Conservation (phyloP, 2,797 vertebrate species). For the Chanos chanos region DNA sequence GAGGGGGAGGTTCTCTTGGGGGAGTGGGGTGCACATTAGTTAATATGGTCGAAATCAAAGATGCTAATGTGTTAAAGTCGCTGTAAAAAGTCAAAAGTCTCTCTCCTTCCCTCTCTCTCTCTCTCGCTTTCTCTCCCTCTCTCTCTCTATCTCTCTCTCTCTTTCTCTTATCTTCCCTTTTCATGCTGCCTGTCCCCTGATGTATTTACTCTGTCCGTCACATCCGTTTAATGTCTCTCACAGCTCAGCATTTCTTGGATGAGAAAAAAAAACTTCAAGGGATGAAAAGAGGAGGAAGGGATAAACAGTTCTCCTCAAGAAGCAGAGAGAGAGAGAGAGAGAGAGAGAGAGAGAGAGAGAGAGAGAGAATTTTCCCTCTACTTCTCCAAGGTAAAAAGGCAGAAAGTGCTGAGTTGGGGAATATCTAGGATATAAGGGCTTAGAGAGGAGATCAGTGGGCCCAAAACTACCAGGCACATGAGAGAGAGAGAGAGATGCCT, state of each 20-base stretch:
- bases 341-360: neutral
- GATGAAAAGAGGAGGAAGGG: neutral
- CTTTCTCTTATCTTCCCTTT: neutral
- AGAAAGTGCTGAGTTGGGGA: constrained; percentile 14
- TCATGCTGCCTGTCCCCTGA: neutral
- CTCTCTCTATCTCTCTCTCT: neutral
- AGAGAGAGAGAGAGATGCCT: neutral
- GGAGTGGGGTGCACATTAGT: too few relatives aligned
- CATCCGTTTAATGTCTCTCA: constrained; percentile 26
- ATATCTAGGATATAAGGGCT: constrained; percentile 19
- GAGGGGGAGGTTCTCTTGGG: too few relatives aligned
- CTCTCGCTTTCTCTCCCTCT: too few relatives aligned
- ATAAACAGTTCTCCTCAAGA: too few relatives aligned
- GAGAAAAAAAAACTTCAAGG: constrained; percentile 23
- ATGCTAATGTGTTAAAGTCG: too few relatives aligned
- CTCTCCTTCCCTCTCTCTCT: neutral
- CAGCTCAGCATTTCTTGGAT: constrained; percentile 32
- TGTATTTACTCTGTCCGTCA: constrained; percentile 24
- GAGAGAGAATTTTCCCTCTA: neutral
- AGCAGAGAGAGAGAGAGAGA: neutral
- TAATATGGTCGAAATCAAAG: too few relatives aligned
- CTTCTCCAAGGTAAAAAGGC: neutral
- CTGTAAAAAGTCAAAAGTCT: too few relatives aligned
- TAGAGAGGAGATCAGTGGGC: constrained; percentile 5
- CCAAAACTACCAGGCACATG: neutral